Conservation (phyloP, 2,888 invertebrate genomes). For the Hirtodrosophila histrioides region DNA sequence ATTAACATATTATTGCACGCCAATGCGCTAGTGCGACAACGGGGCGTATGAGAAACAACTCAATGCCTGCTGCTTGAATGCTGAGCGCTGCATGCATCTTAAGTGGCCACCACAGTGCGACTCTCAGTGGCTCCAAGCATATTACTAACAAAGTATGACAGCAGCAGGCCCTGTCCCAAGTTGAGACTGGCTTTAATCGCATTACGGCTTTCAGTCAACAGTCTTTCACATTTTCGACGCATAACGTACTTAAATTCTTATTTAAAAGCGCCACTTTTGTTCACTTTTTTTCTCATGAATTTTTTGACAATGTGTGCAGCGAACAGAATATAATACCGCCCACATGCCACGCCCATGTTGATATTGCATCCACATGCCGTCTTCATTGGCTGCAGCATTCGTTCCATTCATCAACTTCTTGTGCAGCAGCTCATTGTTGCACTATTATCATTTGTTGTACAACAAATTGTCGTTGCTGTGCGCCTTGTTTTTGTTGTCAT, state of each 20-base stretch:
- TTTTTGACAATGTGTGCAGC: constrained; percentile 67
- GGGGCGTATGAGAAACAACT: constrained; percentile 44
- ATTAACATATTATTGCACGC: constrained; percentile 83
- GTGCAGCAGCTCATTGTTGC: constrained; percentile 54
- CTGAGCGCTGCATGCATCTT: constrained; percentile 45
- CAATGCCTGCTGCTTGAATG: constrained; percentile 6
- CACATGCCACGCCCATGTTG: neutral
- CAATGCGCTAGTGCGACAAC: constrained; percentile 8
- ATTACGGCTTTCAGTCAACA: constrained; percentile 15
- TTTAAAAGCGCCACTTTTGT: constrained; percentile 9
- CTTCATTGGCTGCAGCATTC: constrained; percentile 10
- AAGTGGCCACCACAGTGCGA: constrained; percentile 33
- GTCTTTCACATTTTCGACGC: neutral
- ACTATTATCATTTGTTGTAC: constrained; percentile 49
- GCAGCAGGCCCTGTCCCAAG: neutral
- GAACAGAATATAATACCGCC: constrained; percentile 56
- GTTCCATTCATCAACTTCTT: constrained; percentile 50
- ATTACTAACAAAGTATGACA: constrained; percentile 8
- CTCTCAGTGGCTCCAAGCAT: constrained; percentile 7
- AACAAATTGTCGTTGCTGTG: constrained; percentile 7
- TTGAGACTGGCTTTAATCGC: constrained; percentile 19
- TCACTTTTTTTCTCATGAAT: constrained; percentile 7
- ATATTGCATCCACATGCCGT: constrained; percentile 11
- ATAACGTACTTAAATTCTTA: constrained; percentile 16
- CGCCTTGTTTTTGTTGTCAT: neutral